Base-by-base conservation (phyloP, 2,888 invertebrate species). In the Parthenolecanium corni region DNA sequence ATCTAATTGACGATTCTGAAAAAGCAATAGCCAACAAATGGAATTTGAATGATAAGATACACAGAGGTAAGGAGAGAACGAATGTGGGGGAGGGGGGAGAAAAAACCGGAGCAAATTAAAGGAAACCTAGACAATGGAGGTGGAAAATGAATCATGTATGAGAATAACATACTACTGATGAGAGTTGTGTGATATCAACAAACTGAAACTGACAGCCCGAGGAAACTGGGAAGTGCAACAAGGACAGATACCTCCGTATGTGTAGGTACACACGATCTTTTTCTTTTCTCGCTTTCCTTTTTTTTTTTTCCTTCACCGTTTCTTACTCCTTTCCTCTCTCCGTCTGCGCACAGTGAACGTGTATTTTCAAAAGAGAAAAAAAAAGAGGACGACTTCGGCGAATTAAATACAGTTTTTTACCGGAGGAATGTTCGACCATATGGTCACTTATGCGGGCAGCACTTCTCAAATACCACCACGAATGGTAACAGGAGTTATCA, bases 131-230 rank as follows among this genome's bases (percentile, higher is more conserved):
- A 61, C 61, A 61, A 61, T 61, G 51, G 51, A 61, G 61, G 61
- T 61, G 61, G 49, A 61, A 57, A 61, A 61, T 61, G 61, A 61
- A 61, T 61, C 61, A 61, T 61, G 61, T 61, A 61, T 61, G 61
- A 61, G 61, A 61, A 61, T 49, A 61, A 61, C 61, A 49, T 51
- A 61, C 61, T 51, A 61, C 61, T 61, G 61, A 61, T 61, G 61
- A 61, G 61, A 61, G 61, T 51, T 61, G 61, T 61, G 61, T 61
- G 61, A 61, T 61, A 61, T 61, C 49, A 18, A 61, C 61, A 49
- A 61, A 61, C 61, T 61, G 36, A 51, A 61, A 49, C 61, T 61
- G 61, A 61, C 61, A 61, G 61, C 61, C 38, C 18, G 47, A 49
- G 61, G 51, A 31, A 61, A 61, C 36, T 49, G 61, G 51, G 49